Conservation (phyloP, 2,113 vertebrate species). For the Empidonax alnorum region DNA sequence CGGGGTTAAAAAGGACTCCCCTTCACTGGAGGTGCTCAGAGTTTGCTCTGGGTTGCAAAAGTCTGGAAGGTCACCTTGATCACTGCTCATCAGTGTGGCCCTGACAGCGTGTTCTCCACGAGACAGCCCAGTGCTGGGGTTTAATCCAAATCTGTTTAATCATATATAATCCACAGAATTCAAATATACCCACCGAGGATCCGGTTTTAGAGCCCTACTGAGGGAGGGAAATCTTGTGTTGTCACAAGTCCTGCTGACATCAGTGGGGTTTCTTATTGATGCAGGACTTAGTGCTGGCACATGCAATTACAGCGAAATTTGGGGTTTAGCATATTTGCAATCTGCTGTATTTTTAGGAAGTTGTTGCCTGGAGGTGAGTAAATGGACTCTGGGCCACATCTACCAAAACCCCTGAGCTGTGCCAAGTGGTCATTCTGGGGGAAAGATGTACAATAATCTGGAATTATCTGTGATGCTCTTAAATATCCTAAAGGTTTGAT, state of each 20-base stretch:
- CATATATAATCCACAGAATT: slow-evolving; percentile 39
- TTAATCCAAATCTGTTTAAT: slow-evolving; percentile 63
- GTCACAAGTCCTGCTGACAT: slow-evolving; percentile 55
- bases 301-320: slow-evolving; percentile 42
- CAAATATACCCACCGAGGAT: not conserved
- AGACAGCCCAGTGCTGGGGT: not conserved
- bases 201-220: not conserved
- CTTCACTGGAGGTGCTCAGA: not conserved
- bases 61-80: slow-evolving; percentile 32
- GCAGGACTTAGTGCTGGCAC: slow-evolving; percentile 23
- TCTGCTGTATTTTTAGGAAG: not conserved
- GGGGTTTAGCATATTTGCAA: slow-evolving; percentile 26
- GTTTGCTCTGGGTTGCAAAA: not conserved
- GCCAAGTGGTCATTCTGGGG: not conserved
- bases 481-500: not conserved
- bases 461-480: not conserved
- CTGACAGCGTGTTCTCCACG: not conserved
- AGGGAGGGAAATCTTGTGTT: slow-evolving; percentile 36
- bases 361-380: not conserved
- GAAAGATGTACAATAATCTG: not conserved
- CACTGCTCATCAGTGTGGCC: not conserved
- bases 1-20: not conserved
- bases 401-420: not conserved
- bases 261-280: slow-evolving; percentile 53
- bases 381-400: not conserved